Percentiles rank a stretch among this genome's conserved stretches.
Evolutionary conservation across 2,888 invertebrate genomes (phyloP).

Genomic region (Quadroppia sp.): DNA sequence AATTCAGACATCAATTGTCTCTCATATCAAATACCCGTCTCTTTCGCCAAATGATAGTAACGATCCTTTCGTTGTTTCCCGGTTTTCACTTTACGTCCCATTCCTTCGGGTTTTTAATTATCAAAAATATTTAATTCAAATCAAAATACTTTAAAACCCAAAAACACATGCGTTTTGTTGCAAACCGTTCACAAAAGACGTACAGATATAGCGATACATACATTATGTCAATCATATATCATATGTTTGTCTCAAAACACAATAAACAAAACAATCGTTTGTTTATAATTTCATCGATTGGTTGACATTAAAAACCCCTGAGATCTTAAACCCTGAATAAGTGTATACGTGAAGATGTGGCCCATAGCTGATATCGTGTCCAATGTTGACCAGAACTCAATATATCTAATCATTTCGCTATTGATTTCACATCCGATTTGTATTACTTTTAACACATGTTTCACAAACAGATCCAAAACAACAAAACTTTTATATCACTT

Average conservation of each 20-base stretch:
- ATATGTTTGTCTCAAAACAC: too few relatives aligned
- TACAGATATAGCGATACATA: too few relatives aligned
- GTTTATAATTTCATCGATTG: too few relatives aligned
- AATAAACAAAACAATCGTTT: too few relatives aligned
- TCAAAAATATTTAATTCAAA: background rate
- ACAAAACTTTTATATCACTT: slow-evolving; percentile 72
- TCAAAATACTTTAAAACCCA: background rate
- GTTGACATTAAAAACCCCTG: too few relatives aligned
- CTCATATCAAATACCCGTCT: slow-evolving; percentile 76
- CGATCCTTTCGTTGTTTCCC: slow-evolving; percentile 98
- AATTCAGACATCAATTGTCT: too few relatives aligned
- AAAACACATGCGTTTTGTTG: background rate
- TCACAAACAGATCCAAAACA: slow-evolving; percentile 59
- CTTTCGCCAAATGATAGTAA: slow-evolving; percentile 96
- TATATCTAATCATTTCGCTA: background rate
- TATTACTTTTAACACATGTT: slow-evolving; percentile 60
- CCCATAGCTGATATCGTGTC: background rate
- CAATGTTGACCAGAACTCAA: too few relatives aligned
- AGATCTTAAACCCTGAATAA: too few relatives aligned
- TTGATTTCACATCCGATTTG: slow-evolving; percentile 62
- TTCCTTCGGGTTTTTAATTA: slow-evolving; percentile 51
- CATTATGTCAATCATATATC: too few relatives aligned
- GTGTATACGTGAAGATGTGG: too few relatives aligned
- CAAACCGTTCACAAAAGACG: background rate
- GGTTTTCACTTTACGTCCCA: slow-evolving; percentile 92